These are phyloP conservation scores for Acrobasis consociella DNA, from an alignment of 2,888 invertebrate genomes.

Conservation along the genomic window DNA sequence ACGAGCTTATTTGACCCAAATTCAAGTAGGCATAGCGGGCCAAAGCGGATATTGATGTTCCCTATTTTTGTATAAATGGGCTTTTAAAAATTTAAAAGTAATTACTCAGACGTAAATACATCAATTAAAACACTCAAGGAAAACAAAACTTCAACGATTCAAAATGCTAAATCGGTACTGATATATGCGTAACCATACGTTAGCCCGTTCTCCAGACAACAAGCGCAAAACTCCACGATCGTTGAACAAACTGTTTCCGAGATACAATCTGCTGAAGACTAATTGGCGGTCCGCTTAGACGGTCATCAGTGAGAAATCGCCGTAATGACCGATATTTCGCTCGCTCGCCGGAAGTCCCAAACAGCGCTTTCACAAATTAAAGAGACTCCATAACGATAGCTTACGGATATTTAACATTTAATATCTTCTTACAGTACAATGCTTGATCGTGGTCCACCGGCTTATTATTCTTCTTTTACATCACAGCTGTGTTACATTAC, in stretches of 20 bases:
- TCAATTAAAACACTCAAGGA: background rate
- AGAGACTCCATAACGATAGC: background rate
- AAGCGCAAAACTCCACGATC: background rate
- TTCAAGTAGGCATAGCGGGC: too few species aligned
- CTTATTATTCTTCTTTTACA: too few species aligned
- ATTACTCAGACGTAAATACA: too few species aligned
- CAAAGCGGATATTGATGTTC: too few species aligned
- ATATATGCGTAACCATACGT: background rate
- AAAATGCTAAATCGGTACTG: background rate
- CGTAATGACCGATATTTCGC: slow-evolving; percentile 40
- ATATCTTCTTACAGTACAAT: background rate
- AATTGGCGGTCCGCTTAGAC: slow-evolving; percentile 31
- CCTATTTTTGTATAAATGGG: too few species aligned
- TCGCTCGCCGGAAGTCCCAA: slow-evolving; percentile 34
- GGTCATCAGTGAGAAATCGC: slow-evolving; percentile 30
- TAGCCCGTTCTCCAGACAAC: background rate
- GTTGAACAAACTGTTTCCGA: background rate
- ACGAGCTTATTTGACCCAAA: too few species aligned
- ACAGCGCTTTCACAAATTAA: slow-evolving; percentile 29
- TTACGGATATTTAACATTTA: background rate
- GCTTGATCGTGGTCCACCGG: background rate
- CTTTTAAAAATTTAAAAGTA: too few species aligned
- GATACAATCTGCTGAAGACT: slow-evolving; percentile 21
- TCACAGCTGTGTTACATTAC: too few species aligned
- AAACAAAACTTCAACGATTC: background rate